Conservation (phyloP, 2,113 vertebrate species). For the Cathartes aura region DNA sequence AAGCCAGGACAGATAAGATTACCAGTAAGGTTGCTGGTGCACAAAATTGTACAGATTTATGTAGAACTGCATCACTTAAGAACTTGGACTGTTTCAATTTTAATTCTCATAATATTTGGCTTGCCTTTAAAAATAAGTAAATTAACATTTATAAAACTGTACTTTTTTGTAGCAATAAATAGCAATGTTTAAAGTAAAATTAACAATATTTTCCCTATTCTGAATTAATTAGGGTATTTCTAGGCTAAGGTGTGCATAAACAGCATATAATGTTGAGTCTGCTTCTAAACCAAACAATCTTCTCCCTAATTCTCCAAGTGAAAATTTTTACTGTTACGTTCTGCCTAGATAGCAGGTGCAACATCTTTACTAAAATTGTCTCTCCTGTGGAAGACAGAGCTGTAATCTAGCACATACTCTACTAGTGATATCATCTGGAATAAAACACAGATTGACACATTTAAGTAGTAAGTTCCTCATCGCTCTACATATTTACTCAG, state of each 20-base stretch:
- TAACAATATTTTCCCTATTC: slow-evolving; percentile 14
- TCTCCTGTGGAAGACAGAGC: neutral
- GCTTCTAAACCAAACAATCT: neutral
- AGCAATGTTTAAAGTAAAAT: neutral
- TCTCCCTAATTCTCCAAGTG: neutral
- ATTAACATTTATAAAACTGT: neutral
- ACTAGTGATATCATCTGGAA: neutral
- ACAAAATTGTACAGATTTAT: neutral
- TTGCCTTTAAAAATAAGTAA: neutral
- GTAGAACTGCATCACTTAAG: neutral
- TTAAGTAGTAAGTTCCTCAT: neutral
- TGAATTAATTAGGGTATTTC: neutral
- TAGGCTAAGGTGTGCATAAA: neutral
- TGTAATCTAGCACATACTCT: neutral
- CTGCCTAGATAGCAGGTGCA: neutral
- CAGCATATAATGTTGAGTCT: neutral
- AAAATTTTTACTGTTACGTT: neutral
- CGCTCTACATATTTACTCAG: neutral
- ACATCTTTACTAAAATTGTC: neutral
- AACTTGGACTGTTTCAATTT: neutral
- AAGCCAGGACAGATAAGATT: neutral
- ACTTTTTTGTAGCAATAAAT: neutral
- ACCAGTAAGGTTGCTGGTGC: neutral
- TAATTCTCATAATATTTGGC: neutral
- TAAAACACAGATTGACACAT: neutral